phyloP scores from a whole-genome alignment of 1,140 invertebrate genomes.

The Megalonaias nervosa region DNA sequence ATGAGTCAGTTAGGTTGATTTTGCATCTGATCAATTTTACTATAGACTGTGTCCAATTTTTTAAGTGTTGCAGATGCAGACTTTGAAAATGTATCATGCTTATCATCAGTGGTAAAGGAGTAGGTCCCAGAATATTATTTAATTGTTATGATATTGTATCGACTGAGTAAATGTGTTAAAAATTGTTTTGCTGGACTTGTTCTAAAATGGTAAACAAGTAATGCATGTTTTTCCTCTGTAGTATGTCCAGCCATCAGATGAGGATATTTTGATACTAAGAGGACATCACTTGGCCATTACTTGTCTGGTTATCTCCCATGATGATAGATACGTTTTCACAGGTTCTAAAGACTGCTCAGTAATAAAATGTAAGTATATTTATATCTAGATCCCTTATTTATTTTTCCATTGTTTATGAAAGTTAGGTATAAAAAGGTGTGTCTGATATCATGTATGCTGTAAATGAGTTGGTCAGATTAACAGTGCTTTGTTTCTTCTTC shows the following conservation, averaged over 20 bases:
- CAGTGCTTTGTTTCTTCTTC: no score
- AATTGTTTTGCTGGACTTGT: not conserved
- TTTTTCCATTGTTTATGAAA: no score
- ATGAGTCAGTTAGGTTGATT: constrained; percentile 3
- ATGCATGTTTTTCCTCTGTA: constrained; percentile 38
- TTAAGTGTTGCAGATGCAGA: no score
- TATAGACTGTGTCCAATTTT: no score
- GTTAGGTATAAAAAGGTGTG: no score
- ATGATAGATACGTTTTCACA: constrained; percentile 83
- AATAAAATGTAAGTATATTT: constrained; percentile 83
- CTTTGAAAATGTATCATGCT: no score
- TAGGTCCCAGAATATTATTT: not conserved
- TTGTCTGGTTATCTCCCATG: constrained; percentile 83
- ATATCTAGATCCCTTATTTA: not conserved
- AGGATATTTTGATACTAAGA: constrained; percentile 57
- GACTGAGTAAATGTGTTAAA: not conserved
- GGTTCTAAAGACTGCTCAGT: constrained; percentile 91
- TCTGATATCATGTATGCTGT: no score
- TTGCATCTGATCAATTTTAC: not conserved
- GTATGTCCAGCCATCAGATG: constrained; percentile 47
- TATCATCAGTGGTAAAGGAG: no score
- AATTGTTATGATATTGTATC: not conserved
- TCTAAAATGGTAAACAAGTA: not conserved
- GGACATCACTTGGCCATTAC: constrained; percentile 85
- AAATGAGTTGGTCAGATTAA: no score